These are phyloP conservation scores for Anableps anableps DNA, from an alignment of 2,797 vertebrate species.

Conservation along the genomic window DNA sequence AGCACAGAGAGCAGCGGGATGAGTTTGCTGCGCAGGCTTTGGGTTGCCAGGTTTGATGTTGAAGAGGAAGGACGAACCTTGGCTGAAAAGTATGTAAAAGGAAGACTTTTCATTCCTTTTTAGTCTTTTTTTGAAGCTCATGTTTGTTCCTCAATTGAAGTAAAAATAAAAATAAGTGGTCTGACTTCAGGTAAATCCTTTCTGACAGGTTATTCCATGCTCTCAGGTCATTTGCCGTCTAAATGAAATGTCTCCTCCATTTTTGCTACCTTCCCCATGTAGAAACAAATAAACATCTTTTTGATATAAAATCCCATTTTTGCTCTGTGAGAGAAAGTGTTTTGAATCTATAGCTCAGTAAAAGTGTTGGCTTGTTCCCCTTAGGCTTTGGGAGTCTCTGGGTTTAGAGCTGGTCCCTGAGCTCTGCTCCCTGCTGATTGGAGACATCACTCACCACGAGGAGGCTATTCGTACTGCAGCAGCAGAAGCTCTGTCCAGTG, in stretches of 20 bases:
- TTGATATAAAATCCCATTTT: background rate
- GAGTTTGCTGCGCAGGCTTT: constrained; percentile 91
- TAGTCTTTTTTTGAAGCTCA: background rate
- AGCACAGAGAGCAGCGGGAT: constrained; percentile 88
- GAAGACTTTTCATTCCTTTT: background rate
- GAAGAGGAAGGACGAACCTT: constrained; percentile 89
- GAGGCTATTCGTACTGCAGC: constrained; percentile 91
- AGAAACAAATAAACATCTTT: background rate
- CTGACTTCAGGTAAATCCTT: background rate
- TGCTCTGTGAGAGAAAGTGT: background rate
- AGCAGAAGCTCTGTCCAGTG: constrained; percentile 92
- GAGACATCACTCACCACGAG: constrained; percentile 92
- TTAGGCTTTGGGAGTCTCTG: constrained; percentile 92
- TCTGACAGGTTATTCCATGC: too few species aligned
- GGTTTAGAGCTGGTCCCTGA: constrained; percentile 90
- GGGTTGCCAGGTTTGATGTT: constrained; percentile 94
- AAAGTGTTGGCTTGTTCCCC: background rate
- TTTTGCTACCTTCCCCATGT: background rate
- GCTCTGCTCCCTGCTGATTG: constrained; percentile 91
- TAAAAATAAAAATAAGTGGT: background rate
- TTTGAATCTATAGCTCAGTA: background rate
- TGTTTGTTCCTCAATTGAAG: background rate
- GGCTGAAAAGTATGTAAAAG: constrained; percentile 86
- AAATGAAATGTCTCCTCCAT: background rate
- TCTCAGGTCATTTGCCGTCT: background rate